Evolutionary conservation across 2,797 vertebrate species (phyloP).

Genomic region (Microtus agrestis): DNA sequence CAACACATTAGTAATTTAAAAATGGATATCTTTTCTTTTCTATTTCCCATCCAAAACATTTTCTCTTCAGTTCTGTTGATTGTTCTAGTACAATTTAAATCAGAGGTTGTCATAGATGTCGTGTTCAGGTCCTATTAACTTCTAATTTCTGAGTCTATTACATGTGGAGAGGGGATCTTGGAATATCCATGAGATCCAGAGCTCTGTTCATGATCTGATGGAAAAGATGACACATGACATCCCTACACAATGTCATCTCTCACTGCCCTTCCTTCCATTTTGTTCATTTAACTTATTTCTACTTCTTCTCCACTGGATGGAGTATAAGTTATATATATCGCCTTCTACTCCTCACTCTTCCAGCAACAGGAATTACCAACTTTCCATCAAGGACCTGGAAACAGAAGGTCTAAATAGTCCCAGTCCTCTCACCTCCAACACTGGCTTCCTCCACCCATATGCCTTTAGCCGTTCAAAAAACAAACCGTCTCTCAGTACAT

Average conservation of each 20-base stretch:
- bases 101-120: neutral
- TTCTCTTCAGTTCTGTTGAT: neutral
- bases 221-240: neutral
- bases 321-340: neutral
- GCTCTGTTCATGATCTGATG: too few relatives aligned
- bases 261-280: neutral
- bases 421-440: neutral
- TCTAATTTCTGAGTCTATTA: neutral
- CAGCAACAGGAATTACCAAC: neutral
- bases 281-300: neutral
- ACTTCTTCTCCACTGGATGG: neutral
- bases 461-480: slow-evolving; percentile 3
- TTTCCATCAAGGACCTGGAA: neutral
- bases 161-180: neutral
- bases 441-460: neutral
- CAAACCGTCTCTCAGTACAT: neutral
- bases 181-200: neutral
- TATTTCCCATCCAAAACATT: neutral
- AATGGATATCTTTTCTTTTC: neutral
- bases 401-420: neutral
- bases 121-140: neutral
- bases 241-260: neutral
- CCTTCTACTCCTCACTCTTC: neutral
- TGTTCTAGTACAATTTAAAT: neutral
- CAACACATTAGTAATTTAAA: neutral